Percentiles rank a stretch among this genome's conserved stretches.
These are phyloP conservation scores for Alouatta palliata DNA, from an alignment of 2,113 vertebrate genomes.

Conservation along the genomic window DNA sequence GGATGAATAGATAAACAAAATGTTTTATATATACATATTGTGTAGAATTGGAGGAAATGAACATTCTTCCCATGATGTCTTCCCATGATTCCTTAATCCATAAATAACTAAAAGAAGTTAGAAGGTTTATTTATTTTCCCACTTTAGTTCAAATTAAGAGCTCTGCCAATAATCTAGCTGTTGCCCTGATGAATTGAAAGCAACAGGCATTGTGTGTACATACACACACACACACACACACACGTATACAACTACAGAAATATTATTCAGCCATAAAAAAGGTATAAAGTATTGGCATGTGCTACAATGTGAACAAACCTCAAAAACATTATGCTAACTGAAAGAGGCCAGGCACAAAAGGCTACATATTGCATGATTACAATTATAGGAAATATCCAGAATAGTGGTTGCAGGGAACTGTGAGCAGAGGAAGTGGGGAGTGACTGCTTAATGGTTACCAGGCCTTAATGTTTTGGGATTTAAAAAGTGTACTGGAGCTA, in stretches of 20 bases:
- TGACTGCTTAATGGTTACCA: neutral
- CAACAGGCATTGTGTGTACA: too few relatives aligned
- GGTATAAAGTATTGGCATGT: neutral
- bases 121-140: too few relatives aligned
- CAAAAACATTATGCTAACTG: conserved; percentile 19
- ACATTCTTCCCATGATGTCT: too few relatives aligned
- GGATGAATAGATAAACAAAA: neutral
- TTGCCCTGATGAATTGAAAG: too few relatives aligned
- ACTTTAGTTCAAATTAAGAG: too few relatives aligned
- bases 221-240: too few relatives aligned
- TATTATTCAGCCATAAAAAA: neutral
- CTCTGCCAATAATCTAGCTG: too few relatives aligned
- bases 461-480: neutral
- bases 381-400: conserved; percentile 18
- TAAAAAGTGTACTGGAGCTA: neutral
- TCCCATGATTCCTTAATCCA: too few relatives aligned
- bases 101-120: too few relatives aligned
- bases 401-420: neutral
- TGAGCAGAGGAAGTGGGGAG: neutral
- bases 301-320: neutral
- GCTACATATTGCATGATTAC: neutral
- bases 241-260: too few relatives aligned
- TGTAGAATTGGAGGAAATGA: too few relatives aligned
- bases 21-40: too few relatives aligned
- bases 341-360: neutral